Base-by-base conservation (phyloP, 2,113 vertebrate species). In the Martes martes region DNA sequence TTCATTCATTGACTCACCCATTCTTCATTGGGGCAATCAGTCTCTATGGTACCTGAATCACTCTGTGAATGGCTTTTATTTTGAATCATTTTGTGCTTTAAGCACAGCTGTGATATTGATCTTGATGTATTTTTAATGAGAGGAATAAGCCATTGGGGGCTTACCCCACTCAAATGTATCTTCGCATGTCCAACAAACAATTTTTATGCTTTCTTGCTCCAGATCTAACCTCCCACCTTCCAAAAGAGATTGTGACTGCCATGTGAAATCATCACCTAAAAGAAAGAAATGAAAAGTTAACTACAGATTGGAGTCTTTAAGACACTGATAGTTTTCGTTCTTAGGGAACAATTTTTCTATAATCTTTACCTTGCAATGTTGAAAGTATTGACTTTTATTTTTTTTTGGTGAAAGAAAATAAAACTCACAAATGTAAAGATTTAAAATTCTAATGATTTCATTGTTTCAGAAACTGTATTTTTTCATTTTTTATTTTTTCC, bases 401-500 rank as follows among this genome's bases (percentile, higher is more conserved):
- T 91, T 94, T 13, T 45, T 65, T 4, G 26, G 10, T 21, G 31
- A 67, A 84, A 80, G 73, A 76, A 74, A 63, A 83, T 28, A 59
- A 83, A 82, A 59, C 23, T 3, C 16, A 85, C 33, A 52, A n/a
- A 13, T 57, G 1, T 86, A 82, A 90, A 79, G 21, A 78, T 39
- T 67, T 47, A 39, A 89, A 91, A 85, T 69, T 92, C 13, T 83
- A 76, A 80, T 76, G 10, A 97, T 74, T 95, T 79, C 2, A 74
- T 80, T 88, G 80, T 95, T 91, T 91, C n/a, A 89, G n/a, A 91
- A 74, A 94, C 2, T 31, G 52, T 6, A 16, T 83, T 94, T 86
- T 47, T 2, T 94, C 15, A 6, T 81, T 95, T 93, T 93, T 31
- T 6, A 16, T 87, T 92, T 86, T 47, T 2, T 94, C 15, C 9